Evolutionary conservation across 1,140 invertebrate species (phyloP).

Genomic region (Venturia canescens): DNA sequence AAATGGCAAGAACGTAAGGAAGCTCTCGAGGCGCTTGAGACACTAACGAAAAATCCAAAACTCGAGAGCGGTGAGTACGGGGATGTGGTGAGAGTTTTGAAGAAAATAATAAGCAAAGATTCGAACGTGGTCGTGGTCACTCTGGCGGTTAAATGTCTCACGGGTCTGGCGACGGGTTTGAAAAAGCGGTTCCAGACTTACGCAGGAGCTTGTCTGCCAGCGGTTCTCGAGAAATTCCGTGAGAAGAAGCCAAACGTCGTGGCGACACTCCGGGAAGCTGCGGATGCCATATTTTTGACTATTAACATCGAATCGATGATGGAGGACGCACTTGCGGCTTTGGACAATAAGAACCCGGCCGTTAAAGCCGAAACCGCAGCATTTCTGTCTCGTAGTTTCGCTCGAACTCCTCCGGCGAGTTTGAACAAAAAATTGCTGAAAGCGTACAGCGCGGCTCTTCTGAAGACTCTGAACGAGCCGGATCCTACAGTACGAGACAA

Average conservation of each 20-base stretch:
- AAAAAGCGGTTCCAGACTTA: conserved; percentile 93
- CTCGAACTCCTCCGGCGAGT: conserved; percentile 86
- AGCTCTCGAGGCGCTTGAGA: conserved; percentile 88
- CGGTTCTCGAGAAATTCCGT: conserved; percentile 96
- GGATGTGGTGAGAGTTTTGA: conserved; percentile 91
- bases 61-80: conserved; percentile 95
- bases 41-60: conserved; percentile 89
- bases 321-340: conserved; percentile 89
- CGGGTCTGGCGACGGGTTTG: conserved; percentile 89
- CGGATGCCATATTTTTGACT: conserved; percentile 91
- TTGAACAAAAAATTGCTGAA: conserved; percentile 97
- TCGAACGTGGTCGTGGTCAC: conserved; percentile 96
- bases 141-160: conserved; percentile 90
- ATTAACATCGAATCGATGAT: conserved; percentile 91
- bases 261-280: conserved; percentile 89
- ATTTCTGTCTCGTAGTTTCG: conserved; percentile 92
- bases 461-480: conserved; percentile 92
- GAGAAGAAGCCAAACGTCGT: conserved; percentile 98
- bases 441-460: conserved; percentile 85
- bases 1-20: conserved; percentile 99
- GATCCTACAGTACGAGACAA: conserved; percentile 91
- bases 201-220: conserved; percentile 86
- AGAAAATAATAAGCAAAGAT: conserved; percentile 96
- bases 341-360: conserved; percentile 96
- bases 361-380: conserved; percentile 94